A percentile compares a stretch with the other conserved stretches of the same genome.
These are phyloP conservation scores for Columba janthina DNA, from an alignment of 2,113 vertebrate genomes.

Conservation along the genomic window DNA sequence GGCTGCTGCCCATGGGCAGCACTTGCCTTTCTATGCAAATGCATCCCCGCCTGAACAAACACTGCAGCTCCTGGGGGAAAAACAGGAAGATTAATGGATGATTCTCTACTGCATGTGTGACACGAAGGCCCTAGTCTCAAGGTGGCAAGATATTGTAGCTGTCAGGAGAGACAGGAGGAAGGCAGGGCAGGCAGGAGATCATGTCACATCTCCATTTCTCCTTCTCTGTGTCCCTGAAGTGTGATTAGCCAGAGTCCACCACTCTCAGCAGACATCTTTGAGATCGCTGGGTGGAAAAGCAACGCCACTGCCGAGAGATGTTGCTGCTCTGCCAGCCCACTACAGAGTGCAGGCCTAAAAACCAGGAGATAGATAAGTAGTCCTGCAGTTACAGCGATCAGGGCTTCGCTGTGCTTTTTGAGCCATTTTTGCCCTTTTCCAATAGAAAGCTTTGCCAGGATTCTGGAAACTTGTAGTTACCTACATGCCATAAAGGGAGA, in stretches of 20 bases:
- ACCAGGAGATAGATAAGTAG: neutral
- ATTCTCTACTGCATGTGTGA: neutral
- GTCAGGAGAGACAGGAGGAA: neutral
- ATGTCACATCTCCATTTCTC: neutral
- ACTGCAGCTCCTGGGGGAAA: neutral
- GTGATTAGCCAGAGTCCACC: neutral
- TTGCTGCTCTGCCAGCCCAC: neutral
- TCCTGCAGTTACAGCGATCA: neutral
- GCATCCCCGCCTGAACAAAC: neutral
- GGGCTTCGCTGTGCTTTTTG: neutral
- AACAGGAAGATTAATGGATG: constrained; percentile 3
- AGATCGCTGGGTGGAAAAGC: neutral
- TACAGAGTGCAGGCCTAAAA: neutral
- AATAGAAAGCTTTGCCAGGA: neutral
- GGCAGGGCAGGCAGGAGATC: neutral
- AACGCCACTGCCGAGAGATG: neutral
- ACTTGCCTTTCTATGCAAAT: neutral
- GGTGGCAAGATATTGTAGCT: neutral
- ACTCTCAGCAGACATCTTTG: neutral
- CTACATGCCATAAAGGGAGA: neutral
- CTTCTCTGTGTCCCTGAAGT: neutral
- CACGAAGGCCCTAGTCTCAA: neutral
- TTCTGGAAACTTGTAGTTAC: neutral
- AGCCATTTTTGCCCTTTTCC: neutral
- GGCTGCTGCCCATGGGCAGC: no score